Evolutionary conservation across 2,797 vertebrate genomes (phyloP).

Genomic region (Leucoraja ocellata): DNA sequence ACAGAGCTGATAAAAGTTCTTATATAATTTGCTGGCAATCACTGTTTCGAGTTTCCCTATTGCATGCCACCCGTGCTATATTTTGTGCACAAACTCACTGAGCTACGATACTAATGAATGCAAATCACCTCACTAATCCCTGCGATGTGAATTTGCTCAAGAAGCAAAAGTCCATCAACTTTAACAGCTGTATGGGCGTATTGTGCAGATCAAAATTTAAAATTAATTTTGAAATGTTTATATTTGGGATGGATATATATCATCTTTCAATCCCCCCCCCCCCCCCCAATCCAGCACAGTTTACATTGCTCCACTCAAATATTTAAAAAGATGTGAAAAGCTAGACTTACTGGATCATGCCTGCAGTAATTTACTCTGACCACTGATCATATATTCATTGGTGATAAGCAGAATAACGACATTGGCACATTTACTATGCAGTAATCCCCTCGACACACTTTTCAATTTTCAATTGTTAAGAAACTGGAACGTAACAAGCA

Average conservation of each 20-base stretch:
- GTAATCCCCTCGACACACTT: neutral
- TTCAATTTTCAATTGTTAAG: neutral
- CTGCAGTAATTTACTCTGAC: neutral
- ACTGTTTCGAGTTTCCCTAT: neutral
- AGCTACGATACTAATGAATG: slow-evolving; percentile 35
- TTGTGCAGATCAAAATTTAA: neutral
- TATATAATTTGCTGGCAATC: neutral
- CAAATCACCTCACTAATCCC: slow-evolving; percentile 19
- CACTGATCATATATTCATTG: neutral
- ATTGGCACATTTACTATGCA: neutral
- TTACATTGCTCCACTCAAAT: neutral
- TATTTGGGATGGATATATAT: neutral
- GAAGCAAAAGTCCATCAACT: neutral
- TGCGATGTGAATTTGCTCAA: neutral
- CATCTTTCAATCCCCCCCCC: too few relatives aligned
- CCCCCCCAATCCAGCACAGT: neutral
- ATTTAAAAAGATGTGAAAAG: neutral
- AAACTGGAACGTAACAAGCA: neutral
- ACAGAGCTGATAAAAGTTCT: slow-evolving; percentile 6
- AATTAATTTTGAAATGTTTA: neutral
- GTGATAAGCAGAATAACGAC: neutral
- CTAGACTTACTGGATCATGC: too few relatives aligned
- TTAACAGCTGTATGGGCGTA: neutral
- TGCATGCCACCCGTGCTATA: neutral
- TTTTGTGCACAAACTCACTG: neutral